phyloP scores from a whole-genome alignment of 2,113 vertebrate species.

The Alosa alosa region DNA sequence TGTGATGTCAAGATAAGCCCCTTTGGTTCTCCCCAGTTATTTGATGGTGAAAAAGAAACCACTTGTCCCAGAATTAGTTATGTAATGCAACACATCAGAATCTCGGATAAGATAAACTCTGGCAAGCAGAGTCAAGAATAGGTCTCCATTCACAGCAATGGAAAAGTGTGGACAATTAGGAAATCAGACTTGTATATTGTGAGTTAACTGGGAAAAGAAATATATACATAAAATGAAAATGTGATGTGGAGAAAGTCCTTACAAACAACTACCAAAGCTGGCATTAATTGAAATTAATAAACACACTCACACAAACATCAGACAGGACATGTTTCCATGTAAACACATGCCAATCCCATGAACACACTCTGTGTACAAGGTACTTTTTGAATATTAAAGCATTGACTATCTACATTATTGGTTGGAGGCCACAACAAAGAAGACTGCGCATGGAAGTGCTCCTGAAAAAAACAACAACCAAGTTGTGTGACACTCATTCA shows the following conservation, averaged over 20 bases:
- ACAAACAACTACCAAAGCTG: background rate
- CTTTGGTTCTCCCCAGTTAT: no score
- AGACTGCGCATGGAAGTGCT: background rate
- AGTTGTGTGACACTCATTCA: no score
- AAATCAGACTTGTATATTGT: background rate
- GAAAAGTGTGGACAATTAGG: no score
- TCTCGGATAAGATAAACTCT: no score
- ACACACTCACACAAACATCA: background rate
- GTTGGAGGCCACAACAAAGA: no score
- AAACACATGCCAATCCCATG: background rate
- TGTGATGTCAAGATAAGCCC: no score
- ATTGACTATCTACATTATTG: no score
- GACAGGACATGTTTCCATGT: background rate
- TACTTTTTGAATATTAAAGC: background rate
- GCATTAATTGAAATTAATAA: background rate
- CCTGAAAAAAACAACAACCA: no score
- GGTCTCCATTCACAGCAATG: background rate
- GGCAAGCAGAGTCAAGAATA: background rate
- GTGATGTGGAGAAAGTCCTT: background rate
- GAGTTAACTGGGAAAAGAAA: background rate
- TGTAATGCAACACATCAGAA: no score
- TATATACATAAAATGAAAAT: background rate
- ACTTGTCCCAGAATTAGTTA: no score
- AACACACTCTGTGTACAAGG: background rate
- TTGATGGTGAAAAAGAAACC: no score